Evolutionary conservation across 2,888 invertebrate genomes (phyloP).

Genomic region (Pilophorus perplexus): DNA sequence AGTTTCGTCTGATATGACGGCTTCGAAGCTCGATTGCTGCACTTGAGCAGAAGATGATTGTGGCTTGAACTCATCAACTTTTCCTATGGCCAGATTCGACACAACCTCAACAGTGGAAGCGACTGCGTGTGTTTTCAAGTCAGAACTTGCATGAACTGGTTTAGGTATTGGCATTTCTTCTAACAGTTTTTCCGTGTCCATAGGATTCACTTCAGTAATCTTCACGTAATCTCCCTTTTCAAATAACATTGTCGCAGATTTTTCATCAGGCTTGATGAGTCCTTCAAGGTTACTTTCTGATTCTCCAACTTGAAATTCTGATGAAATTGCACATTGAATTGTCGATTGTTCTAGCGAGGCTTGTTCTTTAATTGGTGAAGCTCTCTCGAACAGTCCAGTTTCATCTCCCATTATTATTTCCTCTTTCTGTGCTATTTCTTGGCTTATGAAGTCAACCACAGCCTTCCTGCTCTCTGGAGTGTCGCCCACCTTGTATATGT

Average conservation of each 20-base stretch:
- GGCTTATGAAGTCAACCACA: slow-evolving; percentile 50
- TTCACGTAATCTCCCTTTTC: slow-evolving; percentile 61
- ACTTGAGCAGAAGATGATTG: slow-evolving; percentile 52
- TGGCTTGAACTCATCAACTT: slow-evolving; percentile 51
- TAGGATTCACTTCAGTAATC: slow-evolving; percentile 56
- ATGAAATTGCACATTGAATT: slow-evolving; percentile 46
- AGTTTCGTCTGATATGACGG: slow-evolving; percentile 56
- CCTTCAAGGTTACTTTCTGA: slow-evolving; percentile 45
- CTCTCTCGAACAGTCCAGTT: slow-evolving; percentile 55
- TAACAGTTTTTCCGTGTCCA: slow-evolving; percentile 57
- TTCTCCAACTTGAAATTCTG: slow-evolving; percentile 44
- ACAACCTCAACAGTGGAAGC: slow-evolving; percentile 59
- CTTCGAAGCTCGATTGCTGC: slow-evolving; percentile 55
- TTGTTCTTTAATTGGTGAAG: slow-evolving; percentile 54
- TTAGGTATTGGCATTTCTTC: slow-evolving; percentile 53
- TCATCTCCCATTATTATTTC: slow-evolving; percentile 54
- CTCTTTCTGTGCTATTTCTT: slow-evolving; percentile 58
- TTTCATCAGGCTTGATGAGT: slow-evolving; percentile 53
- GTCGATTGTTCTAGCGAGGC: slow-evolving; percentile 52
- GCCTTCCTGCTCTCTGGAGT: slow-evolving; percentile 48
- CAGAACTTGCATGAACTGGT: slow-evolving; percentile 56
- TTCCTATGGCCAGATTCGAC: slow-evolving; percentile 55
- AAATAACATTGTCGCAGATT: slow-evolving; percentile 56
- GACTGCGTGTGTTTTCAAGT: slow-evolving; percentile 54
- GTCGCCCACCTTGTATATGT: slow-evolving; percentile 47